Conservation (phyloP, 2,113 vertebrate species). For the Seriola rivoliana region DNA sequence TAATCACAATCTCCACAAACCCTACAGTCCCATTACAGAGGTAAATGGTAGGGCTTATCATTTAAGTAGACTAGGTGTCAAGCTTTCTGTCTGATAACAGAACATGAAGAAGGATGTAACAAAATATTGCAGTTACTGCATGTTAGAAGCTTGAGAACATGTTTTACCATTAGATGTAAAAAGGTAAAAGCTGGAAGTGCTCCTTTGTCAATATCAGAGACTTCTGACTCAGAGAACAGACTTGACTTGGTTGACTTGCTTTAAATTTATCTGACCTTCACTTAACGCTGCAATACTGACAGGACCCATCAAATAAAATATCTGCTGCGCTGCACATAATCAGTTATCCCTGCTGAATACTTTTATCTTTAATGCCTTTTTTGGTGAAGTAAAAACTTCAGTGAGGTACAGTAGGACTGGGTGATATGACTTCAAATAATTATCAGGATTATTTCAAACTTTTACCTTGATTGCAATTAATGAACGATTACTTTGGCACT, state of each 20-base stretch:
- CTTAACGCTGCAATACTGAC: background rate
- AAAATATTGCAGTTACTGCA: background rate
- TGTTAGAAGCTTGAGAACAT: background rate
- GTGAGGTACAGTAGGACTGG: background rate
- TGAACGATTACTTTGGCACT: too few species aligned
- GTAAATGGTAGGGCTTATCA: background rate
- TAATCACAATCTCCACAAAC: background rate
- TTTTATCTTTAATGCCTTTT: background rate
- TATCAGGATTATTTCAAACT: too few species aligned
- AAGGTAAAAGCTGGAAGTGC: constrained; percentile 7
- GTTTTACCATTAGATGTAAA: background rate
- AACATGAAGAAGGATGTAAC: background rate
- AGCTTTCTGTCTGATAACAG: background rate
- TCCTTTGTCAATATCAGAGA: constrained; percentile 6
- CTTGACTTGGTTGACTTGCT: background rate
- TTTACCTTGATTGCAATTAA: too few species aligned
- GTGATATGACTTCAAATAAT: too few species aligned
- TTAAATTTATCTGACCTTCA: constrained; percentile 4
- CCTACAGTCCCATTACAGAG: background rate
- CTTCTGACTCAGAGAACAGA: background rate
- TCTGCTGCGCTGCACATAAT: background rate
- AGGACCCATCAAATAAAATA: background rate
- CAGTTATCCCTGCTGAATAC: background rate
- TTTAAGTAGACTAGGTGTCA: constrained; percentile 9
- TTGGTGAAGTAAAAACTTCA: background rate